Evolutionary conservation across 1,140 invertebrate species (phyloP).

Genomic region (Neodiprion pinetum): DNA sequence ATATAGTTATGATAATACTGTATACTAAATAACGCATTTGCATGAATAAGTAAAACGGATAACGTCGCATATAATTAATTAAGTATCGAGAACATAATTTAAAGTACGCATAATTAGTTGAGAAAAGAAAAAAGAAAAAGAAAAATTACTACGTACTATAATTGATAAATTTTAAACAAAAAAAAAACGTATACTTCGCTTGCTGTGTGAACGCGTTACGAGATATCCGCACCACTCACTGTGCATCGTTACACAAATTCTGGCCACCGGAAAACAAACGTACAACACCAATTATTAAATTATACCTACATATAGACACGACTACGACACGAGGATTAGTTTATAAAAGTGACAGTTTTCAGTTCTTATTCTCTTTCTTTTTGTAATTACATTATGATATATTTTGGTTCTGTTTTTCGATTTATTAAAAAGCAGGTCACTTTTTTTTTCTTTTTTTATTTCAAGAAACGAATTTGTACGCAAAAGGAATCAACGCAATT

Average conservation of each 20-base stretch:
- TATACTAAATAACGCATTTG: no score
- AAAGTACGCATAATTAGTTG: background rate
- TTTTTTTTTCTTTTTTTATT: no score
- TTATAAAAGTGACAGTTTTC: background rate
- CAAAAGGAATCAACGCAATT: no score
- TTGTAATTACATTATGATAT: no score
- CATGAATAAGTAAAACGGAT: no score
- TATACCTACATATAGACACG: conserved; percentile 16
- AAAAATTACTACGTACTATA: conserved; percentile 5
- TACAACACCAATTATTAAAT: conserved; percentile 14
- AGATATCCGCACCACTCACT: conserved; percentile 16
- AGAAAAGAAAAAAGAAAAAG: conserved; percentile 6
- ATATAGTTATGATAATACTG: no score
- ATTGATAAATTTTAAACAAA: background rate
- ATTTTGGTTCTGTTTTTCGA: no score
- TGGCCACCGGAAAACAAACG: conserved; percentile 2
- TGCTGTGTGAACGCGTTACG: conserved; percentile 2
- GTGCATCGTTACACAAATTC: conserved; percentile 18
- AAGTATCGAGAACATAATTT: background rate
- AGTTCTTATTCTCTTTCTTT: background rate
- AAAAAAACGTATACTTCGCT: background rate
- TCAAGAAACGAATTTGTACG: background rate
- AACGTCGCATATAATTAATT: no score
- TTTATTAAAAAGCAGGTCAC: no score
- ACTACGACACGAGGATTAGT: conserved; percentile 12